Base-by-base conservation (phyloP, 2,113 vertebrate genomes). In the Sapajus apella region DNA sequence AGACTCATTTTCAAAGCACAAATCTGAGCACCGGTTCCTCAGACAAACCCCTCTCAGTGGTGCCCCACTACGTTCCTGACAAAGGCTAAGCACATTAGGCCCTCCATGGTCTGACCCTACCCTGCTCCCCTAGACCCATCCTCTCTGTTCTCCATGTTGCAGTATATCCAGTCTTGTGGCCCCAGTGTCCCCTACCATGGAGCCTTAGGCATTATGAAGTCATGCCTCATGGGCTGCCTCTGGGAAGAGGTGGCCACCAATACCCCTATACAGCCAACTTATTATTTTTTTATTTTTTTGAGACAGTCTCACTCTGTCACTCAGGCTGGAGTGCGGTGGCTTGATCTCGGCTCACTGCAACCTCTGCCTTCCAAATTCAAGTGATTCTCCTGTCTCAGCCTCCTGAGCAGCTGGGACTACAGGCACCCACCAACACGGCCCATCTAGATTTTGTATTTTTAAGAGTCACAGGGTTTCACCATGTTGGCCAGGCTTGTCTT, bases 101-200 rank as follows among this genome's bases (percentile, higher is more conserved):
- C 25, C 4, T 50, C 35, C 6, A 43, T 73, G 56, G 16, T 35
- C 82, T 10, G n/a, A 6, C 8, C 76, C 92, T 16, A 10, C 5
- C 43, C 72, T 32, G 14, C 52, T 23, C 25, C 37, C 5, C 55
- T 25, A 82, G 50, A n/a, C 2, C 43, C 12, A 13, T 23, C 9
- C 1, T 8, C 35, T 18, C 27, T 6, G 56, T 27, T 35, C 3
- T 79, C 61, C 23, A 43, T 27, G 83, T 82, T 55, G 10, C 61
- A 40, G 45, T 16, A 17, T 47, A 23, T 55, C 52, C 1, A 10
- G 77, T 40, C 45, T 58, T 30, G 23, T 11, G 43, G 5, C 35
- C 8, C 32, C 16, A 1, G 1, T 3, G 14, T n/a, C 8, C 6
- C 4, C 37, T 35, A 5, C 47, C 1, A 1, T 17, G n/a, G 64